Evolutionary conservation across 2,113 vertebrate genomes (phyloP).

Genomic region (Xyliphius kryptos): DNA sequence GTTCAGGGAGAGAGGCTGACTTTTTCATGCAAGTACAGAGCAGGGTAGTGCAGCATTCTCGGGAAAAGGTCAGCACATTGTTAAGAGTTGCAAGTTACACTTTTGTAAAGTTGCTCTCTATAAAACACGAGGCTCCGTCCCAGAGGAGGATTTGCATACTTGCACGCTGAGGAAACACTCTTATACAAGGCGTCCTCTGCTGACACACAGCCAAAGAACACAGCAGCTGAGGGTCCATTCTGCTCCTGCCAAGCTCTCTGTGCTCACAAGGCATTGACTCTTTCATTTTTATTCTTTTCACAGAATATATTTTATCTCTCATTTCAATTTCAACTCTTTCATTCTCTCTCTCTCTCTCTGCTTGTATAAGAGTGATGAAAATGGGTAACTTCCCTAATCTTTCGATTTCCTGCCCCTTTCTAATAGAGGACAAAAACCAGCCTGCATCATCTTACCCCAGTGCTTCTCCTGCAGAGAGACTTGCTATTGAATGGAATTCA

Average conservation of each 20-base stretch:
- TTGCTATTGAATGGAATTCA: no score
- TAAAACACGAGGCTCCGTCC: constrained; percentile 38
- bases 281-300: no score
- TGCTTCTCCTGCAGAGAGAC: neutral
- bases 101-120: constrained; percentile 22
- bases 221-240: constrained; percentile 25
- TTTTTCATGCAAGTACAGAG: constrained; percentile 1
- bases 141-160: constrained; percentile 42
- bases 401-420: neutral
- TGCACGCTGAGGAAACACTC: constrained; percentile 43
- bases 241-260: constrained; percentile 30
- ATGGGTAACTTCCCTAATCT: neutral
- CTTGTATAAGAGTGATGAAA: neutral
- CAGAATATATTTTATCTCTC: constrained; percentile 24
- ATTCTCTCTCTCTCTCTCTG: neutral
- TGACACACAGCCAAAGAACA: constrained; percentile 36
- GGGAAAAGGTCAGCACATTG: constrained; percentile 30
- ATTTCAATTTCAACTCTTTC: no score
- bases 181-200: constrained; percentile 33
- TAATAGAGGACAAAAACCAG: constrained; percentile 4
- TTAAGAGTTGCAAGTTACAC: constrained; percentile 20
- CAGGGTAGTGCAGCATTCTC: constrained; percentile 9
- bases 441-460: neutral
- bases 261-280: no score
- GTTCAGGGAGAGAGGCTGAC: neutral